Percentiles rank a stretch among this genome's conserved stretches.
Evolutionary conservation across 92 coral and sea anemone species (phyloP).

Genomic region (Micromussa lordhowensis): DNA sequence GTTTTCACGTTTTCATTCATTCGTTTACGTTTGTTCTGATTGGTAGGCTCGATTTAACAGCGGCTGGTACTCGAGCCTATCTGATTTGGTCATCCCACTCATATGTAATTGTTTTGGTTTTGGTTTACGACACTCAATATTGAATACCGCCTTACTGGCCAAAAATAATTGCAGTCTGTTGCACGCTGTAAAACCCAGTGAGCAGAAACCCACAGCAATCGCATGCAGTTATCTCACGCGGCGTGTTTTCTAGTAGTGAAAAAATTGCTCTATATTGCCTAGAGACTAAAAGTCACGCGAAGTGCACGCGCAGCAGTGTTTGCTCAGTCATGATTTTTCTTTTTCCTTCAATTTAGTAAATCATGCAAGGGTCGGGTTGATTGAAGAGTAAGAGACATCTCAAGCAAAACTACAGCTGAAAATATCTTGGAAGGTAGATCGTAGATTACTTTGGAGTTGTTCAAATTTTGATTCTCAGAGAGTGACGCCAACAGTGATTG

Average conservation of each 20-base stretch:
- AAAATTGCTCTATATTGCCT: not conserved
- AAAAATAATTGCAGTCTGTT: not conserved
- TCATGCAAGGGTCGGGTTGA: not conserved
- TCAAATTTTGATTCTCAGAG: not conserved
- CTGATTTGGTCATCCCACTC: too few species aligned
- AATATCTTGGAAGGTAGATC: not conserved
- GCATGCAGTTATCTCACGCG: too few species aligned
- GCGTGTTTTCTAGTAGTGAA: too few species aligned
- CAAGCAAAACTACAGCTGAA: not conserved
- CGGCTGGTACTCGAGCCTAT: too few species aligned
- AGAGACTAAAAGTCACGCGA: not conserved
- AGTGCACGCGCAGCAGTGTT: not conserved
- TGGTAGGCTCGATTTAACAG: too few species aligned
- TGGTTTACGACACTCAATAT: not conserved
- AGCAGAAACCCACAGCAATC: not conserved
- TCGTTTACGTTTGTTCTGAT: too few species aligned
- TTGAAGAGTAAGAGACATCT: not conserved
- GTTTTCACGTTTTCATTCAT: too few species aligned
- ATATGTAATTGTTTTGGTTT: not conserved
- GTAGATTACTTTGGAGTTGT: not conserved
- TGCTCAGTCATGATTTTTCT: not conserved
- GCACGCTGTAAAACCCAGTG: not conserved
- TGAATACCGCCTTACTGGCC: not conserved
- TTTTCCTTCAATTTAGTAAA: not conserved
- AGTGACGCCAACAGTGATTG: not conserved